These are phyloP conservation scores for Formica exsecta DNA, from an alignment of 1,140 invertebrate genomes.

Conservation along the genomic window DNA sequence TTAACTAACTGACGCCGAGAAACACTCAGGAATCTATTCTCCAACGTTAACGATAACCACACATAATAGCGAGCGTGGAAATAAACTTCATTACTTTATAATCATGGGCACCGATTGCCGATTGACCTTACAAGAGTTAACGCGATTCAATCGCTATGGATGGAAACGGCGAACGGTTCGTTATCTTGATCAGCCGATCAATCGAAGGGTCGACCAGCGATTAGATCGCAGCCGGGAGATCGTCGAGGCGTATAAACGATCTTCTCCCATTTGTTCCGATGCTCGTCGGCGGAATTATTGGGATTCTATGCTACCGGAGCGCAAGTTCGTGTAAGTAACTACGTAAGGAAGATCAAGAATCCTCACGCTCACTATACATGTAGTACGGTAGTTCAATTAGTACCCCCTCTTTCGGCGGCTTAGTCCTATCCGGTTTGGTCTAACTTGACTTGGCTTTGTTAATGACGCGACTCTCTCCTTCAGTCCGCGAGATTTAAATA, in stretches of 20 bases:
- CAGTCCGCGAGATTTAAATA: background rate
- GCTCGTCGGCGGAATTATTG: conserved; percentile 32
- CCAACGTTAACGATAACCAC: background rate
- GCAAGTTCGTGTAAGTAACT: conserved; percentile 30
- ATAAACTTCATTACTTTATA: conserved; percentile 43
- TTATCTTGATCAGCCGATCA: conserved; percentile 22
- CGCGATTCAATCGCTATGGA: conserved; percentile 16
- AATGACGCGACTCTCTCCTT: background rate
- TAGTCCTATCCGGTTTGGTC: too few species aligned
- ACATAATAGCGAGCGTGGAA: background rate
- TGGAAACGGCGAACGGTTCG: background rate
- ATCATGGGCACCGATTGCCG: conserved; percentile 6
- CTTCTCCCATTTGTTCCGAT: conserved; percentile 24
- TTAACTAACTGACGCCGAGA: background rate
- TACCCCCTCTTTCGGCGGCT: background rate
- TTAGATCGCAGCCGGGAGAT: conserved; percentile 23
- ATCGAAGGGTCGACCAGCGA: background rate
- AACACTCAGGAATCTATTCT: conserved; percentile 5
- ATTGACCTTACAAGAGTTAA: conserved; percentile 24
- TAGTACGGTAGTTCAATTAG: conserved; percentile 34
- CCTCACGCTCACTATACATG: conserved; percentile 2
- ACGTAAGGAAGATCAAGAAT: background rate
- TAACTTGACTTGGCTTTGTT: background rate
- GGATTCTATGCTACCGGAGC: background rate
- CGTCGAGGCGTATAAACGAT: background rate